A percentile compares a stretch with the other conserved stretches of the same genome.
Conservation (phyloP, 2,888 invertebrate genomes). For the Noctua fimbriata region DNA sequence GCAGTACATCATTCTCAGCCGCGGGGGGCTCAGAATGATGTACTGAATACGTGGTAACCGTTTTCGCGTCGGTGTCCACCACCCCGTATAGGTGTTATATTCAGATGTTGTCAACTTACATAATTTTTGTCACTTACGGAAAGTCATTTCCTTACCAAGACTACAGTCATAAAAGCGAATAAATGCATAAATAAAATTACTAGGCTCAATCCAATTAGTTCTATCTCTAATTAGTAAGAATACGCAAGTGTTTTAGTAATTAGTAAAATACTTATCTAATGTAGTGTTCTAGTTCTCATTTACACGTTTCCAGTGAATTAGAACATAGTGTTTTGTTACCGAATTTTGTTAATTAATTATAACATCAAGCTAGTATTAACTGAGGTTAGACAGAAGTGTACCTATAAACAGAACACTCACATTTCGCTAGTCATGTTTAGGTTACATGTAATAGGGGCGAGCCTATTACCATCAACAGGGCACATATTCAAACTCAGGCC, state of each 20-base stretch:
- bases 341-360: slow-evolving; percentile 11
- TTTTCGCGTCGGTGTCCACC: no score
- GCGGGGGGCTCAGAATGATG: no score
- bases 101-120: no score
- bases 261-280: slow-evolving; percentile 44
- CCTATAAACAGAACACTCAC: not conserved
- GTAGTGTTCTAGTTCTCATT: slow-evolving; percentile 32
- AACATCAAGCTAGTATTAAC: not conserved
- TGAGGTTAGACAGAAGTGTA: not conserved
- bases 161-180: slow-evolving; percentile 19
- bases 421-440: not conserved
- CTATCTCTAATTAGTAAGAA: slow-evolving; percentile 47
- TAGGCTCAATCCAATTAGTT: slow-evolving; percentile 39
- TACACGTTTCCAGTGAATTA: slow-evolving; percentile 31
- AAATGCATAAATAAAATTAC: slow-evolving; percentile 47
- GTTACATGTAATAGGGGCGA: not conserved
- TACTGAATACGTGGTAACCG: no score
- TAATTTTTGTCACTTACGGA: not conserved
- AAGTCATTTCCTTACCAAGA: slow-evolving; percentile 19
- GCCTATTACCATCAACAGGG: not conserved
- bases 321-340: slow-evolving; percentile 2
- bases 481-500: no score
- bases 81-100: no score
- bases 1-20: no score
- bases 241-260: slow-evolving; percentile 49